Conservation (phyloP, 64 coral and sea anemone species). For the Cladopsammia gracilis region DNA sequence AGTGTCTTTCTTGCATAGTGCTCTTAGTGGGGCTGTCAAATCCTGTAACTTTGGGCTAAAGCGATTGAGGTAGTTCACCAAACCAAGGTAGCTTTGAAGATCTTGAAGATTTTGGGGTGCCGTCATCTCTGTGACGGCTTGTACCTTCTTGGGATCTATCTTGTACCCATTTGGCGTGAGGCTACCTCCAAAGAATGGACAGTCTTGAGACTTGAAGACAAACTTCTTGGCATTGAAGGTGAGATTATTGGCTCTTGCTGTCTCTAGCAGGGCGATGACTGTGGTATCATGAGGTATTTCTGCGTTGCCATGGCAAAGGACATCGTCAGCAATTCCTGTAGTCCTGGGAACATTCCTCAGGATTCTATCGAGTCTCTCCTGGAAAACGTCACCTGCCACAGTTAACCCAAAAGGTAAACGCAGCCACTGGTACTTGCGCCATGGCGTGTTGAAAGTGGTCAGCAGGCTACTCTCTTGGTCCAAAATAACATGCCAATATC, state of each 20-base stretch:
- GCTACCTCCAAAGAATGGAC: slow-evolving; percentile 59
- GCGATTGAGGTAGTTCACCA: slow-evolving; percentile 64
- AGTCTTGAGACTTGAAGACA: slow-evolving; percentile 28
- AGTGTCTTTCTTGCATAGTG: slow-evolving; percentile 33
- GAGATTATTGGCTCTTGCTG: slow-evolving; percentile 54
- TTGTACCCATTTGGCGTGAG: slow-evolving; percentile 26
- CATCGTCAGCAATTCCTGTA: not conserved
- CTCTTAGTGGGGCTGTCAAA: slow-evolving; percentile 52
- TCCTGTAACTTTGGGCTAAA: slow-evolving; percentile 54
- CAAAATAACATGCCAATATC: not conserved
- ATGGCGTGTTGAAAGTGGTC: slow-evolving; percentile 12
- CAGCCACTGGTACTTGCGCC: slow-evolving; percentile 17
- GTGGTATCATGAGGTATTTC: slow-evolving; percentile 39
- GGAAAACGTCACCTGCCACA: slow-evolving; percentile 14
- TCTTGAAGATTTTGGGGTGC: slow-evolving; percentile 50
- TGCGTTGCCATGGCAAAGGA: slow-evolving; percentile 23
- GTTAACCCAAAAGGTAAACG: not conserved
- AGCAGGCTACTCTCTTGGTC: not conserved
- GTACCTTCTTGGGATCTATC: slow-evolving; percentile 42
- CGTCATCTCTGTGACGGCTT: slow-evolving; percentile 62
- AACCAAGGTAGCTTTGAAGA: slow-evolving; percentile 44
- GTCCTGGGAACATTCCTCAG: slow-evolving; percentile 9
- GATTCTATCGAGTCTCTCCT: slow-evolving; percentile 17
- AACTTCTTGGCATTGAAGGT: slow-evolving; percentile 59
- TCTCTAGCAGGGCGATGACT: slow-evolving; percentile 23